Evolutionary conservation across 2,888 invertebrate species (phyloP).

Genomic region (Dinocampus coccinellae): DNA sequence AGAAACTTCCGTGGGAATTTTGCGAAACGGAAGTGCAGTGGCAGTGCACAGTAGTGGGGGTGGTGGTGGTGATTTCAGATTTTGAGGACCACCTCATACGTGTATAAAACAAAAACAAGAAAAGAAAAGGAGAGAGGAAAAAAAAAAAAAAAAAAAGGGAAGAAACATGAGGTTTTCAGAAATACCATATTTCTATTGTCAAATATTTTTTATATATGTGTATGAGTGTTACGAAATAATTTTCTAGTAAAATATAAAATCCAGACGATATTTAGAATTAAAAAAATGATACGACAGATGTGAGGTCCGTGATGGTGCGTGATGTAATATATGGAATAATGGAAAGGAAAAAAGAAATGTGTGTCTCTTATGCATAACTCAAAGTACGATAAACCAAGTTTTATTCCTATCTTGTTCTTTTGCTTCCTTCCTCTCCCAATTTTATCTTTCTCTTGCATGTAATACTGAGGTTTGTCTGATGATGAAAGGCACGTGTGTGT

Average conservation of each 20-base stretch:
- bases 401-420: not conserved
- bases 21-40: constrained; percentile 67
- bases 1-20: constrained; percentile 67
- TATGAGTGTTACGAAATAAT: constrained; percentile 35
- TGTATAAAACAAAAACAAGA: not conserved
- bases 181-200: too few species aligned
- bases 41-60: too few species aligned
- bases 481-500: constrained; percentile 2
- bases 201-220: too few species aligned
- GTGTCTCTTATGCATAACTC: constrained; percentile 1
- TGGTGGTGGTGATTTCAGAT: not conserved
- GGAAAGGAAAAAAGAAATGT: too few species aligned
- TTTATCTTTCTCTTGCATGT: constrained; percentile 7
- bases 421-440: not conserved
- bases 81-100: not conserved
- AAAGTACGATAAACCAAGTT: not conserved
- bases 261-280: constrained; percentile 9
- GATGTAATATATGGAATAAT: constrained; percentile 35
- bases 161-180: too few species aligned
- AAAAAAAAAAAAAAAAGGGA: not conserved
- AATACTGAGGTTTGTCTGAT: constrained; percentile 5
- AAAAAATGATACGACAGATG: not conserved
- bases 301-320: constrained; percentile 19
- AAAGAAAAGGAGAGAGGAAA: not conserved
- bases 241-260: constrained; percentile 37